A percentile compares a stretch with the other conserved stretches of the same genome.
Evolutionary conservation across 2,888 invertebrate genomes (phyloP).

Genomic region (Cristatella mucedo): DNA sequence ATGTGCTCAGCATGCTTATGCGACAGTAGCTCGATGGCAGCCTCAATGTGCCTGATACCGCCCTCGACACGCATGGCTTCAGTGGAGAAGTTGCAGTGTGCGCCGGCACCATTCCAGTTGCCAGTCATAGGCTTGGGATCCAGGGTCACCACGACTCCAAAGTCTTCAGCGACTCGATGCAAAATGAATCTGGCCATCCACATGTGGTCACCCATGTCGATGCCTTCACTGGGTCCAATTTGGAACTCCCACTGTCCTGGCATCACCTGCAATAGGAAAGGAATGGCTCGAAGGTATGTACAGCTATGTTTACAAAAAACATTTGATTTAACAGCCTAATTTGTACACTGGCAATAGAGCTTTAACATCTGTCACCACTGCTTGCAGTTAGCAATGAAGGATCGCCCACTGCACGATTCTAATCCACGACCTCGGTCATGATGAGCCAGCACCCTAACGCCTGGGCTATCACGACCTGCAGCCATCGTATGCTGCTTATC

Average conservation of each 20-base stretch:
- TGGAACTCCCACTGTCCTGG: constrained; percentile 45
- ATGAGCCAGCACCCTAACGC: too few relatives aligned
- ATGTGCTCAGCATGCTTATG: constrained; percentile 83
- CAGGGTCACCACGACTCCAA: constrained; percentile 40
- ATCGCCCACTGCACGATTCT: too few relatives aligned
- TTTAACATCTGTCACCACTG: too few relatives aligned
- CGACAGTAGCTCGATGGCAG: constrained; percentile 82
- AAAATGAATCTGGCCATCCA: constrained; percentile 42
- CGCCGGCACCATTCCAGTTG: constrained; percentile 52
- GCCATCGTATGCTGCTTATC: too few relatives aligned
- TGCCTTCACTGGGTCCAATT: constrained; percentile 77
- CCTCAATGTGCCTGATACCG: constrained; percentile 60
- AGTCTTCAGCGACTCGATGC: constrained; percentile 42
- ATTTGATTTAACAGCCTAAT: too few relatives aligned
- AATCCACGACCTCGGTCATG: too few relatives aligned
- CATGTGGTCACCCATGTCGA: constrained; percentile 44
- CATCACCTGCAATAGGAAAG: too few relatives aligned
- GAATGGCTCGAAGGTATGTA: too few relatives aligned
- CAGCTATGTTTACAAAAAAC: too few relatives aligned
- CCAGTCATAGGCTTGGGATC: constrained; percentile 43
- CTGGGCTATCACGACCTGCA: too few relatives aligned
- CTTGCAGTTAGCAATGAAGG: too few relatives aligned
- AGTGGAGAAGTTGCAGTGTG: constrained; percentile 90
- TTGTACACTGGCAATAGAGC: too few relatives aligned
- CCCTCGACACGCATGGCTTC: constrained; percentile 60